phyloP scores from a whole-genome alignment of 1,140 invertebrate species.

The Drosophila bocki region DNA sequence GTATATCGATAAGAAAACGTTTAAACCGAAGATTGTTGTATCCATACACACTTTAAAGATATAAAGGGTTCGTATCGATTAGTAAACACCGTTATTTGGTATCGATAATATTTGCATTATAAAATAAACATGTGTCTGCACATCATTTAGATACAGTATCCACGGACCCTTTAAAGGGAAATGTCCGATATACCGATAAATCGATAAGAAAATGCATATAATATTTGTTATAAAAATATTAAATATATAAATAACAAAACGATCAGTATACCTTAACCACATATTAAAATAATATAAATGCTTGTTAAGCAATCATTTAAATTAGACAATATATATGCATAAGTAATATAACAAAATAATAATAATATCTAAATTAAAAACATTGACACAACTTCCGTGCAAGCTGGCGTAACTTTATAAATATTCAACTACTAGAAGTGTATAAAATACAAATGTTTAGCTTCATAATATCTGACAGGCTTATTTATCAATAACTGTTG shows the following conservation, averaged over 20 bases:
- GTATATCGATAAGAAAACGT: background rate
- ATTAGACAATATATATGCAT: no score
- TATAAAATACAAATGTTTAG: conserved; percentile 5
- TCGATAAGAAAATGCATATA: no score
- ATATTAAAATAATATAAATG: background rate
- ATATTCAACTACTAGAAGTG: background rate
- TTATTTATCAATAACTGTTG: background rate
- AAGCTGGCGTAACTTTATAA: background rate
- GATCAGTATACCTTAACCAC: background rate
- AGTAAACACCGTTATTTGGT: background rate
- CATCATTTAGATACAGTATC: conserved; percentile 52
- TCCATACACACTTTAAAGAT: no score
- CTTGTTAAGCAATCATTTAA: background rate
- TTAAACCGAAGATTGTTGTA: background rate
- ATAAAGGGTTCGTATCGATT: no score
- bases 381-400: background rate
- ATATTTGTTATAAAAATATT: no score
- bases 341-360: background rate
- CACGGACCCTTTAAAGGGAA: background rate
- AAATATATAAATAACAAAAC: background rate
- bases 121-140: conserved; percentile 1
- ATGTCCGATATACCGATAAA: background rate
- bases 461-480: conserved; percentile 4
- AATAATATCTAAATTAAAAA: background rate
- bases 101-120: background rate